Evolutionary conservation across 2,797 vertebrate genomes (phyloP), one percentile per base, ranked within the genome.

Genomic region (Oreortyx pictus): DNA sequence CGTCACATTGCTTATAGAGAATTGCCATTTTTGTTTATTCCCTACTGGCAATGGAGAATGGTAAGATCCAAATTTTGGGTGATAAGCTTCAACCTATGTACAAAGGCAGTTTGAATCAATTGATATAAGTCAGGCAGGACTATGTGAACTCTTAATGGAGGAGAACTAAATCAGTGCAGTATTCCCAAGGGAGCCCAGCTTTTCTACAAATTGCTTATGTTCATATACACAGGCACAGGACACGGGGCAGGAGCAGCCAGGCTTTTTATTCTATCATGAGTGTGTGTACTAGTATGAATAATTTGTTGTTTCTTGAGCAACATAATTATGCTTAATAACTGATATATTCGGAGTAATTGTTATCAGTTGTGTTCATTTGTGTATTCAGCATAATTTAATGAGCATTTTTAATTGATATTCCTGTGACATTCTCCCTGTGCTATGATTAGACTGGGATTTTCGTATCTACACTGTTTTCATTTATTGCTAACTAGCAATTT

Each of bases 321-420:
- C 47, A 33, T 76, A 89, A 92, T 94, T 90, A 90, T 79, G 60
- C 56, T 73, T 93, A 94, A 87, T 95, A 93, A 92, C 60, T 50
- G 81, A 76, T 82, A 76, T 88, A 86, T 86, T 91, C 47, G 73
- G 56, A 86, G 41, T 89, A 83, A 93, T 84, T 92, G 75, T 95
- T 89, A 89, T 91, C 84, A 88, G 1, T 94, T 89, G 82, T 89
- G 66, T 76, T 92, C 66, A 67, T 94, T 93, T 92, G 82, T 94
- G 62, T 75, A 67, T 90, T 50, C 73, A 54, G 39, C 35, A 24
- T 89, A 83, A 88, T 84, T 89, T 92, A 82, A 84, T 82, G 60
- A 88, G 41, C 66, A 71, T 76, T 90, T 93, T 95, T 86, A 88
- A 93, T 94, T 93, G 8, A 50, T 90, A 90, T 90, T 94, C 83